Evolutionary conservation across 2,797 vertebrate genomes (phyloP).

Genomic region (Aphelocoma californica): DNA sequence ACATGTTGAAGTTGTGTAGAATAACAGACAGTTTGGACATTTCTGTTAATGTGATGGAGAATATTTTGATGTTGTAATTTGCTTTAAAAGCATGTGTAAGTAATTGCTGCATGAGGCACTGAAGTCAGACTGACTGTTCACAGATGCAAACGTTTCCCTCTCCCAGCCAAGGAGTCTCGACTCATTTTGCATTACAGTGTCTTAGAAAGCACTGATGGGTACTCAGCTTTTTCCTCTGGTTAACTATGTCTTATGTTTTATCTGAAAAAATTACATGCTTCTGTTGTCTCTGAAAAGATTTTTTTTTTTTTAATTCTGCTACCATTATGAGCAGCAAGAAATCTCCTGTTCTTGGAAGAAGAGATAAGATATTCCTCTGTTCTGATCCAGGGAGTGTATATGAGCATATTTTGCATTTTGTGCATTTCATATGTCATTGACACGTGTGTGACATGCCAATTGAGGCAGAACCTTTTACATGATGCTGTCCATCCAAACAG

Average conservation of each 20-base stretch:
- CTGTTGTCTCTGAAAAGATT: not conserved
- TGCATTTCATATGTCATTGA: not conserved
- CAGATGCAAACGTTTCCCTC: not conserved
- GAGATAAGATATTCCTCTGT: not conserved
- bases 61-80: conserved; percentile 25
- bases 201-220: not conserved
- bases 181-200: not conserved
- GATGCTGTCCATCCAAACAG: not conserved
- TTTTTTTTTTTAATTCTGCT: not conserved
- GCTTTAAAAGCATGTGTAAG: conserved; percentile 2
- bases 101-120: not conserved
- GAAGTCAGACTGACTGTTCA: not conserved
- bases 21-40: not conserved
- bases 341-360: not conserved
- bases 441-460: accelerated
- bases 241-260: not conserved
- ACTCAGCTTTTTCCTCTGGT: not conserved
- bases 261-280: not conserved
- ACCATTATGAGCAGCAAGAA: not conserved
- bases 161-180: not conserved
- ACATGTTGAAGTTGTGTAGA: not conserved
- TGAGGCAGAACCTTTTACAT: not conserved
- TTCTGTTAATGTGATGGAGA: conserved; percentile 15
- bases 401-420: not conserved
- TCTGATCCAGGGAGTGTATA: not conserved